These are phyloP conservation scores for Geopemphigus sp. DNA, from an alignment of 1,140 invertebrate species.

Conservation along the genomic window DNA sequence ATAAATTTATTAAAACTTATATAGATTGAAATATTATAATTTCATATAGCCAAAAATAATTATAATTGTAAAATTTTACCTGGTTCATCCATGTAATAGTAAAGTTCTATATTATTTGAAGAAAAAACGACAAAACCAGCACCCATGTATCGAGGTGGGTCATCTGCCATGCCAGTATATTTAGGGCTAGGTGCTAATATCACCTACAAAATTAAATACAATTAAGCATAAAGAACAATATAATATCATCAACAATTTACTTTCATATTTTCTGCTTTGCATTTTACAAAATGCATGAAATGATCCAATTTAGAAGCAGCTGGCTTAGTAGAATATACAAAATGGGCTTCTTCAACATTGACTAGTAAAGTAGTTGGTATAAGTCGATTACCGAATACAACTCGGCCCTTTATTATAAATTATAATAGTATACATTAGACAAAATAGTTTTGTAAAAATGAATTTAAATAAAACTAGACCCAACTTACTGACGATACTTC, in stretches of 20 bases:
- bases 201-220: constrained; percentile 59
- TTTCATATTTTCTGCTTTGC: constrained; percentile 91
- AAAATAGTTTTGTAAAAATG: neutral
- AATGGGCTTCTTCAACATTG: constrained; percentile 90
- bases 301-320: constrained; percentile 88
- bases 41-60: too few species aligned
- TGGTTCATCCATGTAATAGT: constrained; percentile 96
- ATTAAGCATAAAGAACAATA: constrained; percentile 9
- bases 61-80: too few species aligned
- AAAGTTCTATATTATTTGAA: constrained; percentile 89
- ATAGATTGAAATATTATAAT: too few species aligned
- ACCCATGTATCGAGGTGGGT: constrained; percentile 95
- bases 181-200: constrained; percentile 91
- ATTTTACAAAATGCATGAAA: constrained; percentile 95
- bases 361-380: constrained; percentile 90
- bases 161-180: constrained; percentile 88
- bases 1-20: too few species aligned
- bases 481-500: constrained; percentile 77
- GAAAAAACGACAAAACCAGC: constrained; percentile 97
- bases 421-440: neutral
- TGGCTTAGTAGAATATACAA: constrained; percentile 93
- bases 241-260: constrained; percentile 53
- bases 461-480: neutral
- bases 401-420: constrained; percentile 65
- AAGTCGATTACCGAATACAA: constrained; percentile 95